Percentiles rank a stretch among this genome's conserved stretches.
Conservation (phyloP, 1,140 invertebrate species). For the Piezodorus guildinii region DNA sequence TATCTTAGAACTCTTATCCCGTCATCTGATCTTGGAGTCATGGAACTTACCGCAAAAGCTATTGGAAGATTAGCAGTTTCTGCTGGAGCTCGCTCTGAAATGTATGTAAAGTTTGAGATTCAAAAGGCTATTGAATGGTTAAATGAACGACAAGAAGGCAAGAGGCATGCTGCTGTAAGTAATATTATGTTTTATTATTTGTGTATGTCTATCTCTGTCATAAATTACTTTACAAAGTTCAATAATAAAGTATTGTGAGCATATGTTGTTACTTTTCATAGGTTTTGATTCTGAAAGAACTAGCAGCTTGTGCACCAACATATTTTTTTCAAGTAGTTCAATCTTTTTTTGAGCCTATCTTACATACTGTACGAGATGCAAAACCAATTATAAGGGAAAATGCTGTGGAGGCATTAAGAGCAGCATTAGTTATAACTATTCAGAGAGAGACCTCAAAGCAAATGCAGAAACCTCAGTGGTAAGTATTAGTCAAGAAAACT, state of each 20-base stretch:
- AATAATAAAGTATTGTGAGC: not conserved
- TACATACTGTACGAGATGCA: slow-evolving; percentile 81
- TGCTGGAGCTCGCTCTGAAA: slow-evolving; percentile 83
- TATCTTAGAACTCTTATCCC: slow-evolving; percentile 81
- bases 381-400: slow-evolving; percentile 86
- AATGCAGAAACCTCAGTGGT: slow-evolving; percentile 71
- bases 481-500: not conserved
- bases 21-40: slow-evolving; percentile 80
- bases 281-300: slow-evolving; percentile 79
- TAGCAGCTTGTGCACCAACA: slow-evolving; percentile 90
- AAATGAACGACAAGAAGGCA: slow-evolving; percentile 75
- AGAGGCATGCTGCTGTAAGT: slow-evolving; percentile 74
- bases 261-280: slow-evolving; percentile 28
- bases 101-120: slow-evolving; percentile 94
- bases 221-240: not conserved
- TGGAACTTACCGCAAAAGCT: slow-evolving; percentile 92
- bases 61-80: slow-evolving; percentile 82
- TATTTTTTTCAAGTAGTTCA: slow-evolving; percentile 98
- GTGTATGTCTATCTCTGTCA: not conserved
- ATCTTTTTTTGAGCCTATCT: slow-evolving; percentile 91
- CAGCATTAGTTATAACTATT: slow-evolving; percentile 84
- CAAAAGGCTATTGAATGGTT: slow-evolving; percentile 91
- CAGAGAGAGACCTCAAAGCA: slow-evolving; percentile 87
- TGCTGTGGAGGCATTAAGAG: slow-evolving; percentile 82
- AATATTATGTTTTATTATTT: not conserved